phyloP scores from a whole-genome alignment of 2,888 invertebrate species.

The Anodontia alba region DNA sequence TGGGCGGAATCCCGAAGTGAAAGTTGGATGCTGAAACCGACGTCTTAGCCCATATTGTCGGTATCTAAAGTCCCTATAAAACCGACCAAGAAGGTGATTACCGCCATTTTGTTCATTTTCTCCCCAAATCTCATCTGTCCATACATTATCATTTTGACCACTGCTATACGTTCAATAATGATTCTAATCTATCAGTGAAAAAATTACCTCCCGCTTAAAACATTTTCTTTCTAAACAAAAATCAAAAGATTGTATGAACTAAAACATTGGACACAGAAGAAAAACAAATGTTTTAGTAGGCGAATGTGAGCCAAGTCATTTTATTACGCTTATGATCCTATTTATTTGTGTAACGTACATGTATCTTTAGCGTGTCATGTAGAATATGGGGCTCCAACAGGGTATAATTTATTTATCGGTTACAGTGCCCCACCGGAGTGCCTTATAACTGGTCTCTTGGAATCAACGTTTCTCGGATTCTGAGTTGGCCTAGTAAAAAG shows the following conservation, averaged over 20 bases:
- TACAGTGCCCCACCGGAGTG: constrained; percentile 16
- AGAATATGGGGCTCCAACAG: constrained; percentile 7
- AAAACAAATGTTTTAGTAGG: not conserved
- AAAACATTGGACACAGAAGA: not conserved
- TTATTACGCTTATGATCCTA: constrained; percentile 16
- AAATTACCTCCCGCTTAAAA: too few relatives aligned
- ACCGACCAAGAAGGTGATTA: constrained; percentile 46
- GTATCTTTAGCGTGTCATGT: constrained; percentile 4
- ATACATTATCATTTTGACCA: constrained; percentile 7
- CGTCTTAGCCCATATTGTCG: not conserved
- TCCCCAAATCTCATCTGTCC: constrained; percentile 1
- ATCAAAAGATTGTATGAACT: not conserved
- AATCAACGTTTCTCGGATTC: too few relatives aligned
- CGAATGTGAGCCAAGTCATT: constrained; percentile 10
- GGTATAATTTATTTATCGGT: not conserved
- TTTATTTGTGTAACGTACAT: constrained; percentile 17
- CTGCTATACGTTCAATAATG: not conserved
- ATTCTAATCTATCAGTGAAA: too few relatives aligned
- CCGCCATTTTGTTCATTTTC: constrained; percentile 81
- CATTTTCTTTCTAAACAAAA: not conserved
- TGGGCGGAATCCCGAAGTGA: not conserved
- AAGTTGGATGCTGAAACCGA: not conserved
- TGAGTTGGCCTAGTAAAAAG: too few relatives aligned
- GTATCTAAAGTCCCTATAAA: not conserved
- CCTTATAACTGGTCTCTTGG: too few relatives aligned